Evolutionary conservation across 2,797 vertebrate genomes (phyloP), one percentile per base, ranked within the genome.

Genomic region (Ctenochaetus hawaiiensis): DNA sequence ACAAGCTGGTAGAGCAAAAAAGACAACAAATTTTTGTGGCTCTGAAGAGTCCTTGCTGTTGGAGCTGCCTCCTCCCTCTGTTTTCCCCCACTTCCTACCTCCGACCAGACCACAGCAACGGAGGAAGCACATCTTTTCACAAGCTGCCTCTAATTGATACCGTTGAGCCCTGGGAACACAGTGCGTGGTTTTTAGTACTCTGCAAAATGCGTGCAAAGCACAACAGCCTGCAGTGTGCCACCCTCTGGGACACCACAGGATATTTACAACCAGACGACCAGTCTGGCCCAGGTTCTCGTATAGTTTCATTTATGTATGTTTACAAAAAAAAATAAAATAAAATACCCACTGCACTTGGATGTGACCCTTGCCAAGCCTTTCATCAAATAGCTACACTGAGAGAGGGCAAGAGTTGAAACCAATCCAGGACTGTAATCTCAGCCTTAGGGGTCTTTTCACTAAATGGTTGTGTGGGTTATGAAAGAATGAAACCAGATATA

Each of bases 81-180:
- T 59, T 41, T 39, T 53, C 74, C 66, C 73, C 86, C 80, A 70
- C 84, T 87, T 87, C 80, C 77, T 87, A 87, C 82, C 80, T 90
- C 89, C 61, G 59, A 85, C 82, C 84, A 75, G 81, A 90, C 85
- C 87, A 67, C 67, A 74, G 89, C 78, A 64, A 51, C 0, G 20
- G 57, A 86, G 86, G 85, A 90, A 88, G 86, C 79, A 81, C 87
- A 85, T 91, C 87, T 82, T 88, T 86, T 89, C 89, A 84, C 82
- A 81, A 71, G 83, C 85, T 87, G 81, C 89, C 86, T 85, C 80
- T 90, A 91, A 92, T 91, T 93, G 88, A 86, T 90, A 87, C 85
- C 56, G 81, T 87, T 18, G 80, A 81, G 71, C 70, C 59, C 66
- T 75, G 87, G 81, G 82, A 90, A 86, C 47, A 67, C 74, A 53